Conservation (phyloP, 2,113 vertebrate species). For the Vidua macroura region DNA sequence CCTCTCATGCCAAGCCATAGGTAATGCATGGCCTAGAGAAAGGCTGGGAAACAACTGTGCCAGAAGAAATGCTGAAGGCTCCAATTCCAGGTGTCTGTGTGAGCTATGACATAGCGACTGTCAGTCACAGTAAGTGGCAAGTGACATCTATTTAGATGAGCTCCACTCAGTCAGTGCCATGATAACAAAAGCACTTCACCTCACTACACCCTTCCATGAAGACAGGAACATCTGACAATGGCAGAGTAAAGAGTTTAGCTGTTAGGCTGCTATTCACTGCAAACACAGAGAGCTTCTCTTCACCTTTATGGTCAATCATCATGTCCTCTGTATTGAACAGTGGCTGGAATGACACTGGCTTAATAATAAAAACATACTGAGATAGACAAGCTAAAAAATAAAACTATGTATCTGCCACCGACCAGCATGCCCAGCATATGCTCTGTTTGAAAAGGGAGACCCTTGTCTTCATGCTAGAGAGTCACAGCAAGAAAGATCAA, state of each 20-base stretch:
- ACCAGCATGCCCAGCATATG: neutral
- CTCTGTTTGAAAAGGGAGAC: neutral
- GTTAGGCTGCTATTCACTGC: neutral
- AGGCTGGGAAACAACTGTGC: neutral
- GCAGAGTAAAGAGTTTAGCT: neutral
- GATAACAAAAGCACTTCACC: neutral
- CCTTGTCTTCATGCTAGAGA: neutral
- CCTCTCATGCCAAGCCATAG: neutral
- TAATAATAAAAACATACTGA: neutral
- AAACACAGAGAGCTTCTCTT: neutral
- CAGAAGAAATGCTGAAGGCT: neutral
- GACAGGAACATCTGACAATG: neutral
- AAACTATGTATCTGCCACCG: neutral
- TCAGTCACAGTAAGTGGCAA: neutral
- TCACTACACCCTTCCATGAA: neutral
- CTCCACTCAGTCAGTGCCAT: neutral
- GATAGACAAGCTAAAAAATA: neutral
- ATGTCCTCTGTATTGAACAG: neutral
- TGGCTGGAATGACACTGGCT: neutral
- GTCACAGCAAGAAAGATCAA: neutral
- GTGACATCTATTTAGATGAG: neutral
- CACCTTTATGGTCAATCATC: neutral
- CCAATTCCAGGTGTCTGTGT: neutral
- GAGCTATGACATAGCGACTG: neutral
- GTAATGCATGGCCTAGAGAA: neutral